phyloP scores from a whole-genome alignment of 2,113 vertebrate genomes.

The Ranitomeya variabilis region DNA sequence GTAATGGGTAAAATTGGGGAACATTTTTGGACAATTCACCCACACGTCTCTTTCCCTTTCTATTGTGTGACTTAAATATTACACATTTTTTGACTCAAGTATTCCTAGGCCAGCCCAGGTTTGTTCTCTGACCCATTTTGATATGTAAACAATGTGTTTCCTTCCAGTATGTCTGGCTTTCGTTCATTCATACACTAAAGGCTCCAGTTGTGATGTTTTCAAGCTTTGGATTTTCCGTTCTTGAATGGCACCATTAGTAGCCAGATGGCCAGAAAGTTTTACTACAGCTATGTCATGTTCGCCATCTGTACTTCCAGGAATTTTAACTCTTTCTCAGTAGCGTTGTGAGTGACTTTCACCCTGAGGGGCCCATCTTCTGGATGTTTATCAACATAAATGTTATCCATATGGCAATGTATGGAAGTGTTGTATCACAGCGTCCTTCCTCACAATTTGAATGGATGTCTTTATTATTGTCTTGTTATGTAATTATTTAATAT shows the following conservation, averaged over 20 bases:
- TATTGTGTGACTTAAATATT: too few relatives aligned
- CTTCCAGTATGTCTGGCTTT: neutral
- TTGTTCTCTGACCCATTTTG: too few relatives aligned
- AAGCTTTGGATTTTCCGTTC: neutral
- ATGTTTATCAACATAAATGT: neutral
- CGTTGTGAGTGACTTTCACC: neutral
- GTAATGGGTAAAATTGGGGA: too few relatives aligned
- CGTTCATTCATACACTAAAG: neutral
- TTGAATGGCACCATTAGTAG: neutral
- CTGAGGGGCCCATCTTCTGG: neutral
- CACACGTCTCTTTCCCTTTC: too few relatives aligned
- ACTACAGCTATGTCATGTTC: neutral
- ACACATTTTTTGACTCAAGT: too few relatives aligned
- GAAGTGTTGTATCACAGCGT: neutral
- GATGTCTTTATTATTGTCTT: neutral
- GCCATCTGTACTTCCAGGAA: slow-evolving; percentile 13
- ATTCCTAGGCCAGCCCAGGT: too few relatives aligned
- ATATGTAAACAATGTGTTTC: neutral
- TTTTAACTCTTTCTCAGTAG: neutral
- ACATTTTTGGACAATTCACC: too few relatives aligned
- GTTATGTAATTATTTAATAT: neutral
- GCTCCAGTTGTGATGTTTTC: neutral
- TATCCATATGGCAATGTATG: neutral
- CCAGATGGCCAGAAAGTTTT: neutral
- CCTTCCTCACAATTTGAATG: neutral